Evolutionary conservation across 2,797 vertebrate species (phyloP), one percentile per base, ranked within the genome.

Genomic region (Halcyon badia): DNA sequence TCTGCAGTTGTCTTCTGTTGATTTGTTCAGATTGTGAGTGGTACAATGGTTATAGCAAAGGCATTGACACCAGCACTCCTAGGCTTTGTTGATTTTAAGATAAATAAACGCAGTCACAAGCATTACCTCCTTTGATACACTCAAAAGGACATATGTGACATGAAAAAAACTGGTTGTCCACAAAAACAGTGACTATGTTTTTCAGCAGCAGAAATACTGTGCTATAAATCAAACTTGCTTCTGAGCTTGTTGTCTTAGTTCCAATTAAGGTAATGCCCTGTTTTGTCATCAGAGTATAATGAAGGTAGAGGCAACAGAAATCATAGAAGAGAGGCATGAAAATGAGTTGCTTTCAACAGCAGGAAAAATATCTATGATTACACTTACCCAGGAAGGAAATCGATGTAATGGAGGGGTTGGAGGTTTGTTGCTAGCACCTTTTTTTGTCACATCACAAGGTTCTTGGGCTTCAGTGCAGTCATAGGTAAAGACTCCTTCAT

Each of bases 331-430:
- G 33, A 71, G 14, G 31, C 0, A 62, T 22, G 15, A 87, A 62
- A 61, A 31, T 26, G 8, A 75, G 11, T 69, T 83, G 7, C 6
- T 68, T 92, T 81, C 61, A 52, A 13, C 24, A 76, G 20, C 5
- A 52, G 39, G 68, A 90, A 58, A 90, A 89, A 31, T n/a, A 69
- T 33, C 46, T 54, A 3, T 70, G 56, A 64, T 48, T 26, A 69
- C 30, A 85, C 98, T 98, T 98, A 99, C 99, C 99, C 99, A 99
- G 86, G 99, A 99, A 28, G 99, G 99, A 96, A 99, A 99, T 54
- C 99, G 98, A 98, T 99, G 99, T 62, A 99, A 90, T 4, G 99
- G 99, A 18, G 99, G 99, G 1, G 99, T 99, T 6, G 99, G 99
- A 10, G 99, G 99, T 81, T 99, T 99, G 98, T 70, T 98, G 60